Conservation (phyloP, 2,888 invertebrate genomes). For the Lasioglossum zephyrum region DNA sequence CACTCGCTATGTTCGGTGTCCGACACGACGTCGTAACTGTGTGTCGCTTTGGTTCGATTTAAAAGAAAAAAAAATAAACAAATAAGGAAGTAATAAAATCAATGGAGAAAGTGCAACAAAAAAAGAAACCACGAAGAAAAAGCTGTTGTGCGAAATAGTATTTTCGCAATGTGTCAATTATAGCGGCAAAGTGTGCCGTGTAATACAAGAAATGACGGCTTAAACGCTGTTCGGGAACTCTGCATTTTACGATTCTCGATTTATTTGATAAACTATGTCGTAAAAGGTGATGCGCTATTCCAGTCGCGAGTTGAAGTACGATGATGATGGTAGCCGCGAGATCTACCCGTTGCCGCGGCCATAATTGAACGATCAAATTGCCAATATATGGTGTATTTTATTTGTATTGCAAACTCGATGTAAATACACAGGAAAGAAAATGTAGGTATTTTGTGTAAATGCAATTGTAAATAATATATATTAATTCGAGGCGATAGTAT, state of each 20-base stretch:
- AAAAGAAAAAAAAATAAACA: not conserved
- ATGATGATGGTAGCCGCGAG: constrained; percentile 27
- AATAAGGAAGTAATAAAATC: not conserved
- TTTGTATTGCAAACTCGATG: constrained; percentile 64
- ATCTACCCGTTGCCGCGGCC: constrained; percentile 4
- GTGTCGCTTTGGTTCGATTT: constrained; percentile 57
- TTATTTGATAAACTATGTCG: constrained; percentile 47
- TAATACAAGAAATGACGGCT: constrained; percentile 35
- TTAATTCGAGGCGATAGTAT: constrained; percentile 68
- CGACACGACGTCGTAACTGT: constrained; percentile 49
- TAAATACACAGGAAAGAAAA: constrained; percentile 64
- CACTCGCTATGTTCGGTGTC: constrained; percentile 68
- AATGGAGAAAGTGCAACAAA: constrained; percentile 2
- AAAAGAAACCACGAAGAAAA: constrained; percentile 4
- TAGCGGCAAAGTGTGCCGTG: constrained; percentile 58
- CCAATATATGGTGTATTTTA: constrained; percentile 58
- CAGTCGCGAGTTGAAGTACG: constrained; percentile 33
- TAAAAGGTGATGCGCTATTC: constrained; percentile 44
- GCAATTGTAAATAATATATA: constrained; percentile 71
- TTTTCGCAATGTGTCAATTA: constrained; percentile 69
- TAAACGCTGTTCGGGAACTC: constrained; percentile 43
- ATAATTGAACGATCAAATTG: constrained; percentile 41
- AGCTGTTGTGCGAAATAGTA: constrained; percentile 50
- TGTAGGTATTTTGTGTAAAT: constrained; percentile 72
- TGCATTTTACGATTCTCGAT: constrained; percentile 56